Base-by-base conservation (phyloP, 2,888 invertebrate species). In the Macaria liturata region DNA sequence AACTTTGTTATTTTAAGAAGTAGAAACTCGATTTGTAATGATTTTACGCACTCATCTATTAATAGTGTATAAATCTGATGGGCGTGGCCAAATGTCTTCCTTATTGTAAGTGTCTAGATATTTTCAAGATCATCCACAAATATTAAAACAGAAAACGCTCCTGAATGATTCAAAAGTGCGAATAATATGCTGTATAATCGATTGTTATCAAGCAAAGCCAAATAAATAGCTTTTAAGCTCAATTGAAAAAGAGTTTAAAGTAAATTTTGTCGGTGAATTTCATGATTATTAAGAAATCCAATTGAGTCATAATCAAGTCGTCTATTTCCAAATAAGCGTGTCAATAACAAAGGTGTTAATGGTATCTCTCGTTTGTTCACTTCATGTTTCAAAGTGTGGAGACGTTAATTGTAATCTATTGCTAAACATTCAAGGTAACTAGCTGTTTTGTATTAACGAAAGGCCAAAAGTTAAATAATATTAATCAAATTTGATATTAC, bases 361-460 rank as follows among this genome's bases (percentile, higher is more conserved):
- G 63, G 57, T 61, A 66, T 65, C 42, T 42, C 61, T 59, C 66
- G 65, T 59, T 67, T 74, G 69, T 76, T 71, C 74, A 62, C 70
- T 62, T 53, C 62, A 65, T 69, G 67, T 61, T 69, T 70, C 31
- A 8, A 70, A 66, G 69, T 62, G 57, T 66, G 53, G 48, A 62
- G 46, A 65, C 59, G 59, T 57, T 61, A 66, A 69, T 60, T 57
- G 64, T 64, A 65, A 69, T 71, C 49, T 67, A 70, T 81, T 81
- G 78, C 79, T 68, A 78, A 76, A 81, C 70, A 71, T 72, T 75
- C 77, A 77, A 82, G 76, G 72, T 54, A 54, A 62, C 57, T 61
- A 64, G 55, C 53, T 66, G 54, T 67, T 70, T 73, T 54, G 49
- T 51, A 32, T 43, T 0, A 44, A 4, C 32, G 30, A 48, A 75